A percentile compares a stretch with the other conserved stretches of the same genome.
Conservation (phyloP, 2,113 vertebrate genomes). For the Xerus inauris region DNA sequence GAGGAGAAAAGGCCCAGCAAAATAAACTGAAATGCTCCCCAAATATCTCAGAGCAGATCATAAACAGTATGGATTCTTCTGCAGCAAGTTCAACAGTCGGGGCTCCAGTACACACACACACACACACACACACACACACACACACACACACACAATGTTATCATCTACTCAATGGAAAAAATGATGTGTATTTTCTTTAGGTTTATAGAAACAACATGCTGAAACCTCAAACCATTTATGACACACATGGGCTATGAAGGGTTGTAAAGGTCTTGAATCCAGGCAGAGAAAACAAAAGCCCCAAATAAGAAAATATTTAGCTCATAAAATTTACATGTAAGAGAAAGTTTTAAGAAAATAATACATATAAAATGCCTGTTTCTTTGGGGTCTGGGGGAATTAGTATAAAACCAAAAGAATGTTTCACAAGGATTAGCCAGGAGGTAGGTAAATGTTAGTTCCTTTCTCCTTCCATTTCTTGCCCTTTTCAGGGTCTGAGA, state of each 20-base stretch:
- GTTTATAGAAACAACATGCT: slow-evolving; percentile 33
- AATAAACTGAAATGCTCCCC: slow-evolving; percentile 6
- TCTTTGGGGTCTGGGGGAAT: not conserved
- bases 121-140: no score
- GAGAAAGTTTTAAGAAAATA: slow-evolving; percentile 23
- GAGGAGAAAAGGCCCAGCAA: not conserved
- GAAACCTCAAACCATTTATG: slow-evolving; percentile 33
- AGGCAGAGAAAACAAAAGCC: slow-evolving; percentile 49
- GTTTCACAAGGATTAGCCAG: not conserved
- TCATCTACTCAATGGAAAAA: not conserved
- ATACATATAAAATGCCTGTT: not conserved
- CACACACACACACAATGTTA: no score
- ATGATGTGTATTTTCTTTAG: not conserved
- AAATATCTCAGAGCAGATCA: not conserved
- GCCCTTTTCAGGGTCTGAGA: not conserved
- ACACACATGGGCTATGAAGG: not conserved
- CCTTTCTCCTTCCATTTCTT: not conserved
- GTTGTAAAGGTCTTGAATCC: slow-evolving; percentile 17
- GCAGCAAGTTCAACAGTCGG: not conserved
- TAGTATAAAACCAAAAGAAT: not conserved
- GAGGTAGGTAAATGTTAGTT: not conserved
- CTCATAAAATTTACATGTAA: slow-evolving; percentile 45
- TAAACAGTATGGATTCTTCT: not conserved
- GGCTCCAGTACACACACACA: no score
- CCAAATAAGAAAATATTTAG: slow-evolving; percentile 51